These are phyloP conservation scores for Antechinus flavipes DNA, from an alignment of 2,113 vertebrate genomes.

Conservation along the genomic window DNA sequence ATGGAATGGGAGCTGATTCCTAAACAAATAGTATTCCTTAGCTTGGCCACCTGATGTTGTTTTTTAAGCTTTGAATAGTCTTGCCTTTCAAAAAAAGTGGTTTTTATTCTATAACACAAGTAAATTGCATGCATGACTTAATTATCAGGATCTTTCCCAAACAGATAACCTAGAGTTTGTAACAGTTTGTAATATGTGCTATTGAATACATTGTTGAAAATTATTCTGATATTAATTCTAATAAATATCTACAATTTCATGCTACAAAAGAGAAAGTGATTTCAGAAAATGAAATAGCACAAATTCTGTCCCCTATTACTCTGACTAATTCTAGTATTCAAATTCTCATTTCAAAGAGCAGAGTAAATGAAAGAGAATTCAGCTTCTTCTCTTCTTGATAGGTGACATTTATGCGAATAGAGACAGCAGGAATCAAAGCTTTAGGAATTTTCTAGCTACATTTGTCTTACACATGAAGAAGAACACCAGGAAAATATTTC, in stretches of 20 bases:
- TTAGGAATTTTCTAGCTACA: slow-evolving; percentile 42
- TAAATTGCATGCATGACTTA: neutral
- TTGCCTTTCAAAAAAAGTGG: neutral
- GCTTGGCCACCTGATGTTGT: neutral
- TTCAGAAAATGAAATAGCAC: neutral
- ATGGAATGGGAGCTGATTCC: neutral
- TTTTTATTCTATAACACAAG: neutral
- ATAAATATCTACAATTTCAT: slow-evolving; percentile 30
- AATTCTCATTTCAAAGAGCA: neutral
- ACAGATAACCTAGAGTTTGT: neutral
- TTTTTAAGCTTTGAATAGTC: neutral
- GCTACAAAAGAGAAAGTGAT: slow-evolving; percentile 27
- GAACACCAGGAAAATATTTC: slow-evolving; percentile 2
- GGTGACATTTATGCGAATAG: slow-evolving; percentile 48
- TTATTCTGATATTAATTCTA: slow-evolving; percentile 50
- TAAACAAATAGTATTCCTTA: neutral
- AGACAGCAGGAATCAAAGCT: slow-evolving; percentile 29
- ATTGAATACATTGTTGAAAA: slow-evolving; percentile 47
- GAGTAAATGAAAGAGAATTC: neutral
- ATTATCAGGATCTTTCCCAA: slow-evolving; percentile 35
- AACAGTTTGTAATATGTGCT: neutral
- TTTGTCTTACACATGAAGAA: slow-evolving; percentile 6
- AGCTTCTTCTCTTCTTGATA: slow-evolving; percentile 1
- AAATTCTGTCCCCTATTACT: neutral
- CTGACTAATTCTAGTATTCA: neutral